phyloP scores from a whole-genome alignment of 2,113 vertebrate species.

The Microcebus lehilahytsara region DNA sequence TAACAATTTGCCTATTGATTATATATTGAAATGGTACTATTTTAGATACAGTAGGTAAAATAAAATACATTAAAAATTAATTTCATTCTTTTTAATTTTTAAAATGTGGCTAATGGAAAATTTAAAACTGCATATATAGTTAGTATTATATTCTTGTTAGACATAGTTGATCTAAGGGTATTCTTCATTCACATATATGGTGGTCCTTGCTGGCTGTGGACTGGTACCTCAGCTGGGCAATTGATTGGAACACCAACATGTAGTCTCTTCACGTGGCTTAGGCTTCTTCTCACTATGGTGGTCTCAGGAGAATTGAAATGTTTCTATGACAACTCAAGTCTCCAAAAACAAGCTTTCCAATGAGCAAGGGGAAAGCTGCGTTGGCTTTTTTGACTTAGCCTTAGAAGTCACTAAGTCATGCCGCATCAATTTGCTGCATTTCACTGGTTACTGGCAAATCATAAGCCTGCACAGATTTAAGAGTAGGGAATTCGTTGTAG shows the following conservation, averaged over 20 bases:
- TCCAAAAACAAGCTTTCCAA: background rate
- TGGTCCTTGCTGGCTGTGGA: background rate
- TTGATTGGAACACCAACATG: background rate
- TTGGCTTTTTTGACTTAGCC: background rate
- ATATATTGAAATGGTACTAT: background rate
- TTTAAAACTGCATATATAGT: background rate
- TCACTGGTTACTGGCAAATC: background rate
- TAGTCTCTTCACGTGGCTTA: background rate
- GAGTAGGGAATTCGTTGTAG: background rate
- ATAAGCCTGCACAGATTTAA: background rate
- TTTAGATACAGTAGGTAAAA: background rate
- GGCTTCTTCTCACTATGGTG: background rate
- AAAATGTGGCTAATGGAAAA: background rate
- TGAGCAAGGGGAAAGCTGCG: background rate
- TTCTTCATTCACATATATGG: background rate
- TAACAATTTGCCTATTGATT: background rate
- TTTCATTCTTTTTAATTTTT: background rate
- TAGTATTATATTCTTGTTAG: background rate
- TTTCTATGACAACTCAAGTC: background rate
- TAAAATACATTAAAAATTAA: background rate
- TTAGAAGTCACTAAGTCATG: background rate
- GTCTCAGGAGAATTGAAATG: background rate
- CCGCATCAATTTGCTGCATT: background rate
- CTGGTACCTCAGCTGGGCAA: background rate
- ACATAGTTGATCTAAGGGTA: background rate